Percentiles rank a stretch among this genome's conserved stretches.
Evolutionary conservation across 2,113 vertebrate genomes (phyloP).

Genomic region (Sturnus vulgaris): DNA sequence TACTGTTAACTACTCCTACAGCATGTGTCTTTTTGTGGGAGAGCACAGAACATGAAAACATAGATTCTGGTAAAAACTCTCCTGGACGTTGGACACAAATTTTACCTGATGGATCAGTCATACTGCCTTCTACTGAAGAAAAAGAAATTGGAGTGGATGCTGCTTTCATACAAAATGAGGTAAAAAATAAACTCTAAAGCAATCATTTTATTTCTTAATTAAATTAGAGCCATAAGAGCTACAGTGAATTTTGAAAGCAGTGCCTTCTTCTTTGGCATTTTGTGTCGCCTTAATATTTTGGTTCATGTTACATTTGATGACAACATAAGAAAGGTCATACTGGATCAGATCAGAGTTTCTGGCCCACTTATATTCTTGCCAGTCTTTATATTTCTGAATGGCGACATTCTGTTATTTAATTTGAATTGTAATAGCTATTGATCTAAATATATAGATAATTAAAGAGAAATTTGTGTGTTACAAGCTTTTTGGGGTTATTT

Average conservation of each 20-base stretch:
- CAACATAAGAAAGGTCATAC: not conserved
- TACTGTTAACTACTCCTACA: constrained; percentile 73
- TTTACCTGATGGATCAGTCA: constrained; percentile 64
- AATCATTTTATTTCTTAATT: not conserved
- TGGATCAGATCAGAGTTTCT: not conserved
- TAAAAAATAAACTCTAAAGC: constrained; percentile 28
- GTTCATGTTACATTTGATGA: not conserved
- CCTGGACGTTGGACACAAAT: constrained; percentile 84
- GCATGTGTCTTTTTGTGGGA: constrained; percentile 89
- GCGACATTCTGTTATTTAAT: not conserved
- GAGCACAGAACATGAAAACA: constrained; percentile 65
- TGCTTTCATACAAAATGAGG: constrained; percentile 85
- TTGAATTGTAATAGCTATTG: not conserved
- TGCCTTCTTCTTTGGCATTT: not conserved
- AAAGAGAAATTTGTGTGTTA: not conserved
- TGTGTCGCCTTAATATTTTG: not conserved
- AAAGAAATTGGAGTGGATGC: constrained; percentile 83
- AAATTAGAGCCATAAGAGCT: not conserved
- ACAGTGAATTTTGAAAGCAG: not conserved
- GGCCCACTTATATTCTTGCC: not conserved
- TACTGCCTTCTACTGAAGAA: constrained; percentile 79
- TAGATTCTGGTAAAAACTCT: constrained; percentile 52
- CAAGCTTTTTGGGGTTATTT: not conserved
- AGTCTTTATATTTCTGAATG: not conserved
- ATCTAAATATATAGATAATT: not conserved